A percentile compares a stretch with the other conserved stretches of the same genome.
These are phyloP conservation scores for Chanos chanos DNA, from an alignment of 2,797 vertebrate genomes.

Conservation along the genomic window DNA sequence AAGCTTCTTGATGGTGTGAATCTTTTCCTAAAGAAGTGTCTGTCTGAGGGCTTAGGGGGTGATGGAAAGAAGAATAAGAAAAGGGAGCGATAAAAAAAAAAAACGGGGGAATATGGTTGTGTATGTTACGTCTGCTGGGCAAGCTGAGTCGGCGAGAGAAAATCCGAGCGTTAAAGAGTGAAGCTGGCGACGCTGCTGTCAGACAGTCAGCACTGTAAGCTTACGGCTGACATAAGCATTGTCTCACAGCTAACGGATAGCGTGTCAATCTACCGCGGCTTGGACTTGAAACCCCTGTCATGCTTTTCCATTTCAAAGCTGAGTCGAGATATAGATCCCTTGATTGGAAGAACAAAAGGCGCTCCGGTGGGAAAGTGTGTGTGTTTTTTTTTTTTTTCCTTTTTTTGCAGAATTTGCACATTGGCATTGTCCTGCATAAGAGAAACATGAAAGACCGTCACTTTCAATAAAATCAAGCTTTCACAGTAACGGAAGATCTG, in stretches of 20 bases:
- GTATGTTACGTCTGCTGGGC: slow-evolving; percentile 5
- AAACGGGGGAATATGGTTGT: not conserved
- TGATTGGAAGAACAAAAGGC: not conserved
- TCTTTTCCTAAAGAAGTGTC: slow-evolving; percentile 5
- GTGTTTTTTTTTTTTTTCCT: not conserved
- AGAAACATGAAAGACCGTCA: too few relatives aligned
- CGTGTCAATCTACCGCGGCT: slow-evolving; percentile 1
- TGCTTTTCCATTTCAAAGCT: not conserved
- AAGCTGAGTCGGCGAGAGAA: not conserved
- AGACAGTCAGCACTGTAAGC: not conserved
- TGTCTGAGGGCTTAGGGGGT: not conserved
- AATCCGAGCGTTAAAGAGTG: slow-evolving; percentile 13
- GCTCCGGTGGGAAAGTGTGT: not conserved
- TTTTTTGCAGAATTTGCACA: not conserved
- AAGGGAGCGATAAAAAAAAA: not conserved
- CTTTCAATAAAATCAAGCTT: too few relatives aligned
- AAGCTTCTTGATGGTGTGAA: slow-evolving; percentile 8
- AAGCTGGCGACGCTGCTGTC: not conserved
- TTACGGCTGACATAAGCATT: slow-evolving; percentile 15
- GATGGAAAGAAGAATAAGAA: not conserved
- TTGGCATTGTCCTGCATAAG: too few relatives aligned
- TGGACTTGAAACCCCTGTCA: slow-evolving; percentile 17
- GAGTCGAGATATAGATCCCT: not conserved
- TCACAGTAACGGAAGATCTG: too few relatives aligned
- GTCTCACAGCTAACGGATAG: not conserved